phyloP scores from a whole-genome alignment of 2,113 vertebrate species.

The Phaethon lepturus region DNA sequence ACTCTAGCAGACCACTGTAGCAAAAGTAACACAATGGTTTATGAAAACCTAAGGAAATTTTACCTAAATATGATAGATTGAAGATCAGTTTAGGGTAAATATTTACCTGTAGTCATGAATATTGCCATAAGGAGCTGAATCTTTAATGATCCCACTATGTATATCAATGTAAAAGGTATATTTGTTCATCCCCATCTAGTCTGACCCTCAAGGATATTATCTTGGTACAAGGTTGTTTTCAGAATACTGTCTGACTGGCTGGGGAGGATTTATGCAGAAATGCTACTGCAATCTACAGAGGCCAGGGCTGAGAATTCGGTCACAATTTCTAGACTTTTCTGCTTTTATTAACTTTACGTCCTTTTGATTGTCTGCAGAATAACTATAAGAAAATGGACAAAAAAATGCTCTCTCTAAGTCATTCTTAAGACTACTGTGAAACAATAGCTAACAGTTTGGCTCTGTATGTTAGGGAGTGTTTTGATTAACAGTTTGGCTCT shows the following conservation, averaged over 20 bases:
- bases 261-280: background rate
- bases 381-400: background rate
- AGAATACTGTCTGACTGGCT: background rate
- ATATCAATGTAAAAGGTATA: background rate
- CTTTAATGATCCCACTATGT: background rate
- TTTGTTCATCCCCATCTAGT: background rate
- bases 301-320: background rate
- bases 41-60: background rate
- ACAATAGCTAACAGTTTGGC: no score
- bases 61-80: background rate
- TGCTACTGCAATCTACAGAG: background rate
- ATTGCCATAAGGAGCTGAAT: background rate
- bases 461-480: no score
- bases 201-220: background rate
- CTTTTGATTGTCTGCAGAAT: background rate
- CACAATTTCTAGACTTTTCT: background rate
- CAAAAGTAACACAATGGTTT: background rate
- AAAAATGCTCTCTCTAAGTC: background rate
- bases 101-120: background rate
- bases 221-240: background rate
- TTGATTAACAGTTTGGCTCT: no score
- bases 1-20: background rate
- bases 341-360: background rate
- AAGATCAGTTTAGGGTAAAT: background rate
- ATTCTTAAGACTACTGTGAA: background rate